Base-by-base conservation (phyloP, 2,888 invertebrate genomes). In the Bellardia bayeri region DNA sequence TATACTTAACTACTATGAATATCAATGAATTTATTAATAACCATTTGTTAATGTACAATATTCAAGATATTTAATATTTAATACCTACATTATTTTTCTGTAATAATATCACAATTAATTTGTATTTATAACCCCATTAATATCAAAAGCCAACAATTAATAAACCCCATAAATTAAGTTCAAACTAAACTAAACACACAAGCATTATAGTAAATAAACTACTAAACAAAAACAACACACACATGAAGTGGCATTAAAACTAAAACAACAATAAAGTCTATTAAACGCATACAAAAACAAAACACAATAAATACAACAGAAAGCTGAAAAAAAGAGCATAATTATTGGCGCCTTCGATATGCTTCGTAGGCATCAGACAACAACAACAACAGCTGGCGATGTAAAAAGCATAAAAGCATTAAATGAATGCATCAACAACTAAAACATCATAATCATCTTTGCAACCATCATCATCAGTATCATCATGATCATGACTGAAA, bases 281-380 rank as follows among this genome's bases (percentile, higher is more conserved):
- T 9, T 23, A 23, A 9, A 33, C 58, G 13, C 33, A 13, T 13
- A 58, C 2, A 33, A 30, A 58, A 64, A 66, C 16, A 42, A 33
- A 6, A 16, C 42, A 72, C 45, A 68, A 56, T 33, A 61, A 42
- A 68, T 16, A 54, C 23, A 49, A 54, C 40, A 5, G 64, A 51
- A 23, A 16, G 8, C 2, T 4, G 23, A 42, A n/a, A 45, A 66
- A 63, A 71, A 80, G 74, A 85, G 75, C 75, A 79, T 86, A 89
- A 88, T 87, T 86, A 86, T 87, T 88, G 89, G 89, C 89, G 89
- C 89, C 89, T 88, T 51, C 83, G 89, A 87, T 88, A 84, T 87
- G 89, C 88, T 87, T 87, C 80, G 82, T 89, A 83, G 84, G 84
- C 88, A 86, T 78, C 82, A 87, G 82, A 69, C 61, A 79, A 2